Base-by-base conservation (phyloP, 2,888 invertebrate genomes). In the Aspidapion aeneum region DNA sequence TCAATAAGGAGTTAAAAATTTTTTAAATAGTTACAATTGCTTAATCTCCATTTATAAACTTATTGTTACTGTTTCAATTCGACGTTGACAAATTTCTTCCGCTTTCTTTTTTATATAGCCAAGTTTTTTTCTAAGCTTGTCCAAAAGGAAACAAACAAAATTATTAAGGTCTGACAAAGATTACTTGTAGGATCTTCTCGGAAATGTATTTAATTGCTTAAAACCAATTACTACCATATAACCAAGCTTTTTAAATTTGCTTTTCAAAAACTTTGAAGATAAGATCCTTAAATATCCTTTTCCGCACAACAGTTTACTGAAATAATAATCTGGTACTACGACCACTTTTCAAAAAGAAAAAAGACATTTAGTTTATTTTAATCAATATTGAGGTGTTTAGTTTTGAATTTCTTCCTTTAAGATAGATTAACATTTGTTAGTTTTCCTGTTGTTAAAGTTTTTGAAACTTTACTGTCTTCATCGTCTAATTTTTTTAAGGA, bases 41-140 rank as follows among this genome's bases (percentile, higher is more conserved):
- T n/a, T n/a, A n/a, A n/a, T n/a, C n/a, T n/a, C n/a, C n/a, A n/a
- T n/a, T n/a, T n/a, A n/a, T n/a, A n/a, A n/a, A n/a, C n/a, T n/a
- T n/a, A n/a, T n/a, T n/a, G n/a, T n/a, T n/a, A n/a, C n/a, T n/a
- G n/a, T n/a, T n/a, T n/a, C n/a, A n/a, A n/a, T n/a, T n/a, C n/a
- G n/a, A n/a, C n/a, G n/a, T n/a, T n/a, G n/a, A n/a, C n/a, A n/a
- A n/a, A n/a, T n/a, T n/a, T n/a, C n/a, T n/a, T n/a, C n/a, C n/a
- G n/a, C n/a, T n/a, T n/a, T n/a, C n/a, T n/a, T n/a, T n/a, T n/a
- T n/a, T n/a, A n/a, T n/a, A n/a, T n/a, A n/a, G n/a, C n/a, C n/a
- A n/a, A n/a, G n/a, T 69, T 19, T 73, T 66, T 0, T 79, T 78
- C 35, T 81, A 65, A 55, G 67, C 68, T 48, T 48, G 9, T n/a